phyloP scores from a whole-genome alignment of 92 coral and sea anemone genomes.

The Pocillopora meandrina region DNA sequence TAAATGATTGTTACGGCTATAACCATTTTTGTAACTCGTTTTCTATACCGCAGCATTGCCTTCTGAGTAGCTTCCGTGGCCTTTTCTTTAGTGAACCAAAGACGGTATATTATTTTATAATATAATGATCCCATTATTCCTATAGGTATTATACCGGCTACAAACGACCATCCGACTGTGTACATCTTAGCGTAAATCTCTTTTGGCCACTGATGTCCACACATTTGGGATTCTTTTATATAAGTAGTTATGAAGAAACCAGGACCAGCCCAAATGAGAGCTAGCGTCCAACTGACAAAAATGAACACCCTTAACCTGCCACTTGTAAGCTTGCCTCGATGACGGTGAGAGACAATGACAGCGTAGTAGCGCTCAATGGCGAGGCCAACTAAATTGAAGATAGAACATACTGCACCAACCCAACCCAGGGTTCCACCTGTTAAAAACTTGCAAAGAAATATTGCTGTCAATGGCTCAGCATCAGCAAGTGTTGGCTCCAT shows the following conservation, averaged over 20 bases:
- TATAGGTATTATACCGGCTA: slow-evolving; percentile 15
- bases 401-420: slow-evolving; percentile 4
- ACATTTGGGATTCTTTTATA: neutral
- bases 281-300: slow-evolving; percentile 1
- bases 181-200: slow-evolving; percentile 3
- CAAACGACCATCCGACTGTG: slow-evolving; percentile 21
- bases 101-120: slow-evolving; percentile 1
- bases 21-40: slow-evolving; percentile 16
- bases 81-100: slow-evolving; percentile 11
- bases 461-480: slow-evolving; percentile 24
- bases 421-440: slow-evolving; percentile 48
- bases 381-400: slow-evolving; percentile 4
- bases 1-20: slow-evolving; percentile 20
- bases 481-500: slow-evolving; percentile 23
- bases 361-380: slow-evolving; percentile 14
- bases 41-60: slow-evolving; percentile 15
- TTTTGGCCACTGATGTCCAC: slow-evolving; percentile 15
- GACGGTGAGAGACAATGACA: neutral
- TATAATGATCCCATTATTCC: slow-evolving; percentile 19
- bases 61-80: slow-evolving; percentile 22
- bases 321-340: neutral
- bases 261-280: slow-evolving; percentile 6
- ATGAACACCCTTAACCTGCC: neutral
- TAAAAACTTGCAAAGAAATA: slow-evolving; percentile 32
- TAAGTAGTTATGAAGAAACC: slow-evolving; percentile 18